phyloP scores from a whole-genome alignment of 2,888 invertebrate genomes.

The Eilema sororculum region DNA sequence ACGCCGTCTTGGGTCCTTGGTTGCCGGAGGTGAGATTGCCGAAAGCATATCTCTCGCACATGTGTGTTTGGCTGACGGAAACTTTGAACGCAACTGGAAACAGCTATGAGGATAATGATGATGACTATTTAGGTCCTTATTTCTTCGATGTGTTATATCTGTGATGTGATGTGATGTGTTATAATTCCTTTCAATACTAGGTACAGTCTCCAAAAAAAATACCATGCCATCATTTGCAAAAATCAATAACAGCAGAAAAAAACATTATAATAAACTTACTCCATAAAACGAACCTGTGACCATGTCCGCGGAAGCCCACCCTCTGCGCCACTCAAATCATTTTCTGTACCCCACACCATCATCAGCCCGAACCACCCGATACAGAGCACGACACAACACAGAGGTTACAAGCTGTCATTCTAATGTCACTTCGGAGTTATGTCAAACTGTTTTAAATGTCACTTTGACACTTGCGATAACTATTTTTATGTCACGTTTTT shows the following conservation, averaged over 20 bases:
- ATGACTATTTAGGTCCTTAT: no score
- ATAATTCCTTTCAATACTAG: background rate
- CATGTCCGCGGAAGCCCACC: slow-evolving; percentile 14
- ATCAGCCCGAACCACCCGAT: slow-evolving; percentile 10
- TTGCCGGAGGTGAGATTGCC: no score
- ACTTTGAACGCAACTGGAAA: no score
- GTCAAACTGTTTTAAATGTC: slow-evolving; percentile 9
- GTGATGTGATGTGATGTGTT: no score
- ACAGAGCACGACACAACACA: slow-evolving; percentile 11
- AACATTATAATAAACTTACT: background rate
- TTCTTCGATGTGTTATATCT: no score
- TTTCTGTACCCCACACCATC: slow-evolving; percentile 14
- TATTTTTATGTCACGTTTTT: slow-evolving; percentile 41
- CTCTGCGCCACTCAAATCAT: slow-evolving; percentile 26
- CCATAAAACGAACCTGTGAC: slow-evolving; percentile 20
- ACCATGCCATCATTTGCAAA: background rate
- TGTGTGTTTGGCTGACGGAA: no score
- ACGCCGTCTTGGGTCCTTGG: no score
- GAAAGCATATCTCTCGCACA: no score
- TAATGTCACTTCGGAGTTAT: slow-evolving; percentile 9
- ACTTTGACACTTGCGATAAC: slow-evolving; percentile 35
- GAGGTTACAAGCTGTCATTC: slow-evolving; percentile 10
- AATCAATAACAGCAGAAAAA: background rate
- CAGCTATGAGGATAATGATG: no score
- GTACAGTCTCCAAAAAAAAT: background rate